These are phyloP conservation scores for Cephus pulcher DNA, from an alignment of 2,888 invertebrate genomes.

Conservation along the genomic window DNA sequence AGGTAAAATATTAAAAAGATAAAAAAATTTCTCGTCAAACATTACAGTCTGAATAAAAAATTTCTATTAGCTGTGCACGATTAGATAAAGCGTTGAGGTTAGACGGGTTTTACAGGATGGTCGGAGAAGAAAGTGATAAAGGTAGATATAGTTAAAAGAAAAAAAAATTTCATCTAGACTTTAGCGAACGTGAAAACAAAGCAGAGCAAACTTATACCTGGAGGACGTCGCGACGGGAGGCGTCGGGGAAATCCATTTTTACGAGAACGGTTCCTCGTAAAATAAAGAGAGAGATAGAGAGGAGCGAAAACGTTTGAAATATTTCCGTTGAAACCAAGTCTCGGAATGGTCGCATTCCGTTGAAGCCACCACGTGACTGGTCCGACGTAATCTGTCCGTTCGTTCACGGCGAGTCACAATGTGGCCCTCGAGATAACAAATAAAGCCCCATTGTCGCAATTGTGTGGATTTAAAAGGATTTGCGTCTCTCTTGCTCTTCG, in stretches of 20 bases:
- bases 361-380: slow-evolving; percentile 62
- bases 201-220: slow-evolving; percentile 4
- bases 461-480: slow-evolving; percentile 68
- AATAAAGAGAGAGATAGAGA: slow-evolving; percentile 53
- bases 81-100: neutral
- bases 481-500: slow-evolving; percentile 55
- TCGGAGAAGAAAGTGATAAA: neutral
- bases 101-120: neutral
- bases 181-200: neutral
- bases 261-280: slow-evolving; percentile 52
- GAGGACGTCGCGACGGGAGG: neutral
- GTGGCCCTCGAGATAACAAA: slow-evolving; percentile 68
- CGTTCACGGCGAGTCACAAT: slow-evolving; percentile 67
- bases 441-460: slow-evolving; percentile 68
- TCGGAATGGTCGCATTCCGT: slow-evolving; percentile 49
- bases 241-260: slow-evolving; percentile 48
- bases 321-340: slow-evolving; percentile 46
- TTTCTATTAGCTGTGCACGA: neutral
- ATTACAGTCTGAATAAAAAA: neutral
- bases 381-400: slow-evolving; percentile 67
- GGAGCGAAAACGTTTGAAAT: slow-evolving; percentile 52
- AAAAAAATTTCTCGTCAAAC: neutral
- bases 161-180: neutral
- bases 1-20: neutral
- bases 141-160: neutral